Evolutionary conservation across 2,797 vertebrate genomes (phyloP), one percentile per base, ranked within the genome.

Genomic region (Myotis findleyi): DNA sequence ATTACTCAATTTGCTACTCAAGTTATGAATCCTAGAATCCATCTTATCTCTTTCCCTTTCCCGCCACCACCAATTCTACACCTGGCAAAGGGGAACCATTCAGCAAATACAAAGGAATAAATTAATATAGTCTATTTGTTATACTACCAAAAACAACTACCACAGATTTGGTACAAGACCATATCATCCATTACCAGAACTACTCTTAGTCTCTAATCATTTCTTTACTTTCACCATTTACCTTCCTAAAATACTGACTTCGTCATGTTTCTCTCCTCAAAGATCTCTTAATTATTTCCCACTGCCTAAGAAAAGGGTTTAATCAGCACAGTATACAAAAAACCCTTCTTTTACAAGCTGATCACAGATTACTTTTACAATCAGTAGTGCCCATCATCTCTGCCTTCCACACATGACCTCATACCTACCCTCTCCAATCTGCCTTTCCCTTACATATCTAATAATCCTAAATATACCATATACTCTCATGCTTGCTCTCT

Each of bases 211-310:
- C 55, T 87, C 11, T 55, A 36, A 76, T 36, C 68, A 57, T 87
- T 92, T 90, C 86, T 73, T 82, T 33, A 33, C 27, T 93, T 82
- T 55, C 20, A 80, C 14, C 30, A 87, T 57, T 87, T 12, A 85
- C 27, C 55, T 84, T 69, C 84, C 38, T 55, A 81, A 93, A 89
- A n/a, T 55, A 88, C 14, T 69, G 25, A 82, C 17, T 41, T 77
- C n/a, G 36, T 38, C 6, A 44, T 33, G 5, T 66, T 68, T 71
- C 30, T 55, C n/a, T 71, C n/a, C 44, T 95, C 57, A 80, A 82
- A 95, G 95, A 84, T n/a, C 18, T 59, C 81, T 94, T 92, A 77
- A 18, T 77, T 27, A 86, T 66, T 93, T 79, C 21, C 38, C 59
- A 91, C 8, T 75, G 83, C 6, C 27, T 72, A 87, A 94, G 21